phyloP scores from a whole-genome alignment of 1,140 invertebrate genomes.

The Eufriesea mexicana region DNA sequence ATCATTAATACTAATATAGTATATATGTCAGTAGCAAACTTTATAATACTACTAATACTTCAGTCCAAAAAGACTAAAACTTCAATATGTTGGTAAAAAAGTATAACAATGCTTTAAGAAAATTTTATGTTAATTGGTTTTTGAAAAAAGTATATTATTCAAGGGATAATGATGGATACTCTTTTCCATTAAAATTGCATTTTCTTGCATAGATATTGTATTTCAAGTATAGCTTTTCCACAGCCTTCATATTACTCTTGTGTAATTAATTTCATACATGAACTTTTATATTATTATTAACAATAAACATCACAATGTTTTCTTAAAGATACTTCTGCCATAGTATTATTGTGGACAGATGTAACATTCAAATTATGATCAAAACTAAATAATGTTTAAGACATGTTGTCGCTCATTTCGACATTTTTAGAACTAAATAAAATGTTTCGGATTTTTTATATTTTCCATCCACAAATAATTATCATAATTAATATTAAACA shows the following conservation, averaged over 20 bases:
- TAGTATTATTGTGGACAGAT: conserved; percentile 28
- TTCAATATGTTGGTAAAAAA: not conserved
- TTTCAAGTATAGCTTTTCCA: conserved; percentile 69
- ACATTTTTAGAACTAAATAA: conserved; percentile 25
- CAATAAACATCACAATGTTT: conserved; percentile 66
- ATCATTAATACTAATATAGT: not conserved
- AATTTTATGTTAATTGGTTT: conserved; percentile 8
- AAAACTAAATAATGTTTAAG: conserved; percentile 37
- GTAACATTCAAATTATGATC: conserved; percentile 19
- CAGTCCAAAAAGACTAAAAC: not conserved
- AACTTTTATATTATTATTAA: conserved; percentile 61
- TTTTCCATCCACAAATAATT: conserved; percentile 26
- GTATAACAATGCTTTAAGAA: not conserved
- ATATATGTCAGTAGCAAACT: not conserved
- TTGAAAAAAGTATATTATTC: conserved; percentile 6
- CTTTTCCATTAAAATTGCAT: conserved; percentile 51
- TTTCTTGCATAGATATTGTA: conserved; percentile 61
- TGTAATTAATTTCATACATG: conserved; percentile 61
- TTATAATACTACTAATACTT: too few relatives aligned
- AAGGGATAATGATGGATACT: conserved; percentile 42
- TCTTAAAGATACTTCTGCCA: conserved; percentile 55
- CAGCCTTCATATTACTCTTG: conserved; percentile 64
- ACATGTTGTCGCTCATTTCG: conserved; percentile 5
- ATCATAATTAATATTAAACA: not conserved
- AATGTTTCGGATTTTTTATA: not conserved